Conservation (phyloP, 2,888 invertebrate genomes). For the Rotaria sp. region DNA sequence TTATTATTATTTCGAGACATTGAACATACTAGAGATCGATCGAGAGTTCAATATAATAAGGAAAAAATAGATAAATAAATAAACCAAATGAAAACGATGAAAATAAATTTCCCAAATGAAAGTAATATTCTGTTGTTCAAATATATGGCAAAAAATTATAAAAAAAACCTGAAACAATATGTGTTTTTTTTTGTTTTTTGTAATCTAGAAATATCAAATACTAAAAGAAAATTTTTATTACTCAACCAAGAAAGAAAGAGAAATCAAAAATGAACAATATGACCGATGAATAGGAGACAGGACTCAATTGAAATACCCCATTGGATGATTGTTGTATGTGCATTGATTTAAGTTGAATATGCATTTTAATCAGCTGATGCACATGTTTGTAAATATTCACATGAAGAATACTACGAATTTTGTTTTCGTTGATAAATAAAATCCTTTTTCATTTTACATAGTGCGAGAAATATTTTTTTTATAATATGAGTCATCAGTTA, state of each 20-base stretch:
- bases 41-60: not conserved
- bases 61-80: too few relatives aligned
- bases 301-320: not conserved
- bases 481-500: not conserved
- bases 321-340: not conserved
- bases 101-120: too few relatives aligned
- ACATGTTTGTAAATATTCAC: not conserved
- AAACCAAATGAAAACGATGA: too few relatives aligned
- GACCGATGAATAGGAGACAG: not conserved
- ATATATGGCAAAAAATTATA: not conserved
- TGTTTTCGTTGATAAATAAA: not conserved
- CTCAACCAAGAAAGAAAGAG: not conserved
- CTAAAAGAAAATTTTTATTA: not conserved
- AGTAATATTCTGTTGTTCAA: not conserved
- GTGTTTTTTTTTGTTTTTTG: too few relatives aligned
- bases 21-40: constrained; percentile 19
- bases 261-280: not conserved
- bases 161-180: not conserved
- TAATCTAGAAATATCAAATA: not conserved
- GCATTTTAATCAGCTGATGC: not conserved
- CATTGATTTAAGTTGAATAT: constrained; percentile 3
- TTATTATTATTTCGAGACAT: not conserved
- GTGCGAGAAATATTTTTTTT: too few relatives aligned
- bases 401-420: not conserved
- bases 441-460: not conserved